A percentile compares a stretch with the other conserved stretches of the same genome.
These are phyloP conservation scores for Ophioninae sp. DNA, from an alignment of 2,888 invertebrate genomes.

Conservation along the genomic window DNA sequence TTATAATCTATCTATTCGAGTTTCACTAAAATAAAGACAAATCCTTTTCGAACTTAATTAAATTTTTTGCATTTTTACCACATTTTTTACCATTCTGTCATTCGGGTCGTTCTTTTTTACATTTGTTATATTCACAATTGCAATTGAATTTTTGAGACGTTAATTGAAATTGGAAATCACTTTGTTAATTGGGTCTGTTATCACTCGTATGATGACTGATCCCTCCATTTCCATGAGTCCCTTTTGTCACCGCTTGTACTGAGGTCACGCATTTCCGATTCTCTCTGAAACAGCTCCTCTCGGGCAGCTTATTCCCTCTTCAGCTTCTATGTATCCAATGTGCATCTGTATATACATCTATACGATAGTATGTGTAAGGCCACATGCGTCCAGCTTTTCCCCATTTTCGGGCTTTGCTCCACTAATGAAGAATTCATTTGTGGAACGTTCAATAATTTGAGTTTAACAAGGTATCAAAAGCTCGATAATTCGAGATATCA, in stretches of 20 bases:
- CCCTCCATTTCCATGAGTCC: slow-evolving; percentile 22
- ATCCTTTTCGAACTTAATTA: slow-evolving; percentile 38
- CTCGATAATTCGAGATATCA: slow-evolving; percentile 41
- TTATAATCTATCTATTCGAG: neutral
- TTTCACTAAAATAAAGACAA: slow-evolving; percentile 21
- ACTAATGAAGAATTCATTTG: slow-evolving; percentile 59
- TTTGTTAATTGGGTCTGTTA: slow-evolving; percentile 56
- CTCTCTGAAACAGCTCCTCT: slow-evolving; percentile 21
- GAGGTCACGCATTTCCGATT: slow-evolving; percentile 26
- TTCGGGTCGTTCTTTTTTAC: slow-evolving; percentile 10
- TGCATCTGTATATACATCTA: neutral
- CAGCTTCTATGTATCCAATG: neutral
- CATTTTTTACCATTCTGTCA: neutral
- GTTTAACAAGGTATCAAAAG: slow-evolving; percentile 54
- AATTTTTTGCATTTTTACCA: slow-evolving; percentile 24
- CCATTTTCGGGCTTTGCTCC: slow-evolving; percentile 38
- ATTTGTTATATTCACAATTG: slow-evolving; percentile 29
- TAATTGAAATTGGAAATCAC: slow-evolving; percentile 56
- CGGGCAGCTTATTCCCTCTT: slow-evolving; percentile 4
- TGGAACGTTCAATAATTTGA: slow-evolving; percentile 43
- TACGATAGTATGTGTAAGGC: neutral
- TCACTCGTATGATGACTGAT: slow-evolving; percentile 58
- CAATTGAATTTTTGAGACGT: slow-evolving; percentile 39
- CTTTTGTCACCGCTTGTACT: slow-evolving; percentile 6
- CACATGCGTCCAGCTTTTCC: slow-evolving; percentile 35